Percentiles rank a stretch among this genome's conserved stretches.
Conservation (phyloP, 2,797 vertebrate genomes). For the Knipowitschia caucasica region DNA sequence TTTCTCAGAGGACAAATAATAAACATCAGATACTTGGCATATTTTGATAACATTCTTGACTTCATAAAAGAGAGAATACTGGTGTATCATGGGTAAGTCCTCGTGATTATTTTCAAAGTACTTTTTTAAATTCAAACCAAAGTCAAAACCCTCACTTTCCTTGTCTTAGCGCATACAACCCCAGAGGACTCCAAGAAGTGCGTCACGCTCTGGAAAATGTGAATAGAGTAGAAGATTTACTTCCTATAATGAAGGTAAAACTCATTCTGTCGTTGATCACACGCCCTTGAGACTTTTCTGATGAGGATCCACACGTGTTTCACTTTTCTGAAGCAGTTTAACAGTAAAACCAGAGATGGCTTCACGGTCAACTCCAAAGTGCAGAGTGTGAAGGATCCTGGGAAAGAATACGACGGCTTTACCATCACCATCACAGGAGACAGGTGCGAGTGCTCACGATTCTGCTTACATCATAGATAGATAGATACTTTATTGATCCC, state of each 20-base stretch:
- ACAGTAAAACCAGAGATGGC: slow-evolving; percentile 98
- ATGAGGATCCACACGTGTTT: slow-evolving; percentile 28
- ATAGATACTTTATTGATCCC: too few species aligned
- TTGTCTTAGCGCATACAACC: slow-evolving; percentile 86
- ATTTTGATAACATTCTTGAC: slow-evolving; percentile 94
- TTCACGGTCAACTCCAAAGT: slow-evolving; percentile 98
- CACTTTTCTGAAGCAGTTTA: slow-evolving; percentile 89
- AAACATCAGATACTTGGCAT: slow-evolving; percentile 95
- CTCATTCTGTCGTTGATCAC: background rate
- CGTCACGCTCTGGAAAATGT: slow-evolving; percentile 93
- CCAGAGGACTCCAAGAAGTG: slow-evolving; percentile 87
- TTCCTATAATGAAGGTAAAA: slow-evolving; percentile 97
- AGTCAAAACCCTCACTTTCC: background rate
- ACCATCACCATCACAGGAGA: slow-evolving; percentile 98
- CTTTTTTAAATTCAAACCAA: background rate
- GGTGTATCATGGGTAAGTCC: slow-evolving; percentile 91
- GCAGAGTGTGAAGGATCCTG: slow-evolving; percentile 88
- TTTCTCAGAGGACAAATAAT: slow-evolving; percentile 88
- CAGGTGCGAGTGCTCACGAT: slow-evolving; percentile 70
- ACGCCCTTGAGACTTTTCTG: slow-evolving; percentile 20
- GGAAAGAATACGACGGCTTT: slow-evolving; percentile 93
- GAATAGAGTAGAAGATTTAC: slow-evolving; percentile 93
- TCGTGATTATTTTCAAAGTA: background rate
- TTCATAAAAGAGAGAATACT: slow-evolving; percentile 98
- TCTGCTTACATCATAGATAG: too few species aligned